Evolutionary conservation across 2,113 vertebrate species (phyloP), one percentile per base, ranked within the genome.

Genomic region (Pontoporia blainvillei): DNA sequence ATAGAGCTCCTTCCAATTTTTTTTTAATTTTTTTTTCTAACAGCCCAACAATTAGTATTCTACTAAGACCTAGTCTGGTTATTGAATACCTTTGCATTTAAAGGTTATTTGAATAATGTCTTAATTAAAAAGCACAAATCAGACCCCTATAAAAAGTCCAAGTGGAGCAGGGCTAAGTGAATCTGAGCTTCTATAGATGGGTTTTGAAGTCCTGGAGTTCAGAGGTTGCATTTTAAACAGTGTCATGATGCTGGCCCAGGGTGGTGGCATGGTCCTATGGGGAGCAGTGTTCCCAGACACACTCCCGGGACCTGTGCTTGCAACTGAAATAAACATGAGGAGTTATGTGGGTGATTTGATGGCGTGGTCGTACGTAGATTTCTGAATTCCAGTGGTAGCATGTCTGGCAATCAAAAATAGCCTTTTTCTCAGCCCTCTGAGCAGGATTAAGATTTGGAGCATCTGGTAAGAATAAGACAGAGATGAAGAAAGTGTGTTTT

Each of bases 331-430:
- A 6, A 0, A n/a, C 27, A 3, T 0, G 10, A 6, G 10, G n/a
- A 44, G 2, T 3, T 1, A 0, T 6, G 0, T 0, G 3, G 61
- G 8, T 12, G 0, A 5, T 23, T 17, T 0, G 1, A 10, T 5
- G 3, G 6, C 2, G 0, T 14, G 7, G 5, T 27, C 0, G 7
- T 20, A 9, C 0, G 14, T 20, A 7, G 39, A 67, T 23, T 98
- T 98, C 98, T 97, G 97, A 98, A 98, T 98, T 97, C 86, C 96
- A 97, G 97, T 98, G 98, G 98, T 98, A 98, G 98, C 98, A 98
- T 97, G 98, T 97, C 98, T 95, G 97, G 98, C 98, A 98, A 97
- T 97, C 97, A 98, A 98, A 98, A 14, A 7, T 0, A 8, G 98
- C 94, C 71, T 95, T 95, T 95, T 83, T 23, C 96, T 97, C 97